A percentile compares a stretch with the other conserved stretches of the same genome.
Conservation (phyloP, 2,797 vertebrate genomes). For the Gallirallus australis region DNA sequence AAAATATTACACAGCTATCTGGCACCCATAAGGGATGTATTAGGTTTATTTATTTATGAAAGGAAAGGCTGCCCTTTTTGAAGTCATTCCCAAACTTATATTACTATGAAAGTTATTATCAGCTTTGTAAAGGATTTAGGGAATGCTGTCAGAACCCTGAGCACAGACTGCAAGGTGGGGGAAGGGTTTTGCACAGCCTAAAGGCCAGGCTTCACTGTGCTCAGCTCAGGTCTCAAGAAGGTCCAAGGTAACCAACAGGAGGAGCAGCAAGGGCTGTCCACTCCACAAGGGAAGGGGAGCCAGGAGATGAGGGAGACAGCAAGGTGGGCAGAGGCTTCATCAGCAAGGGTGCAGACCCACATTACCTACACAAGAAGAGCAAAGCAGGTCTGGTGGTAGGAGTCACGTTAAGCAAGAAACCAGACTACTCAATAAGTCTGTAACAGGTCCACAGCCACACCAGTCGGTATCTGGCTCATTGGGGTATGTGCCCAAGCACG, state of each 20-base stretch:
- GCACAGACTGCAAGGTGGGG: fast-evolving
- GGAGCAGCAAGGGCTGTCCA: neutral
- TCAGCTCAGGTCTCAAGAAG: neutral
- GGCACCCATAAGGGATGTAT: neutral
- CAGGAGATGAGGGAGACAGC: neutral
- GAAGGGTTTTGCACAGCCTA: neutral
- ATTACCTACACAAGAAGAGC: neutral
- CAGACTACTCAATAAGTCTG: neutral
- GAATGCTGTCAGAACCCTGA: neutral
- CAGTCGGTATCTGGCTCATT: neutral
- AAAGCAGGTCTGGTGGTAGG: neutral
- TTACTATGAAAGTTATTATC: neutral
- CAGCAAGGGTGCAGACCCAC: neutral
- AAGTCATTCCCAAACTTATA: neutral
- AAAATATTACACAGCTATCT: neutral
- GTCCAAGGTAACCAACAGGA: neutral
- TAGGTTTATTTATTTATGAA: neutral
- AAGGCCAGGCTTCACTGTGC: fast-evolving
- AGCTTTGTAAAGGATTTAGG: neutral
- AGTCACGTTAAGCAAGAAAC: neutral
- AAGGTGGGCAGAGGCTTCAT: neutral
- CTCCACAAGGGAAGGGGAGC: neutral
- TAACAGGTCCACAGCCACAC: neutral
- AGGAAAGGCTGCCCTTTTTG: neutral
- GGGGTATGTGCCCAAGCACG: neutral